A percentile compares a stretch with the other conserved stretches of the same genome.
These are phyloP conservation scores for Parnassius orleans DNA, from an alignment of 2,888 invertebrate genomes.

Conservation along the genomic window DNA sequence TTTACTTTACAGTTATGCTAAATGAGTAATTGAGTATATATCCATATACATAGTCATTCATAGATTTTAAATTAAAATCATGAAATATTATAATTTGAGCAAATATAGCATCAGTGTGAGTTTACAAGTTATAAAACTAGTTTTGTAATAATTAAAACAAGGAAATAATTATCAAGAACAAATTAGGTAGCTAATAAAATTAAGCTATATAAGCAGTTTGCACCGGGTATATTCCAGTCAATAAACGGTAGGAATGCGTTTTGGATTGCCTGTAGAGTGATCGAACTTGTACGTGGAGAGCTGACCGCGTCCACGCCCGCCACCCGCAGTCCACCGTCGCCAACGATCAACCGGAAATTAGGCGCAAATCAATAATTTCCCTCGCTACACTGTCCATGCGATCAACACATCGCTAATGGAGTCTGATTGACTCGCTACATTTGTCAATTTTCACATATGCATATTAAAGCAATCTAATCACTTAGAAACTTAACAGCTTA, in stretches of 20 bases:
- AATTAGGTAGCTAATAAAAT: no score
- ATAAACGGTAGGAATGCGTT: conserved; percentile 36
- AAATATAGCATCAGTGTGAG: no score
- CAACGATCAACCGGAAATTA: conserved; percentile 68
- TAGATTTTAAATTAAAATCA: no score
- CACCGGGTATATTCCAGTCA: conserved; percentile 15
- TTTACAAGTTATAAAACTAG: no score
- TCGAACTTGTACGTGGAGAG: conserved; percentile 33
- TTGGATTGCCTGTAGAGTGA: conserved; percentile 38
- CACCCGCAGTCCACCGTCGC: conserved; percentile 45
- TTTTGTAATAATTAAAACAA: no score
- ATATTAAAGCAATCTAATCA: no score
- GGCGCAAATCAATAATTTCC: conserved; percentile 77
- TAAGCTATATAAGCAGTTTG: no score
- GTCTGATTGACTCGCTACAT: conserved; percentile 61
- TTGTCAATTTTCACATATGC: conserved; percentile 15
- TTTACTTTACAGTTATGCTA: background rate
- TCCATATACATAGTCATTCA: no score
- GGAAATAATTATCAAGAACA: no score
- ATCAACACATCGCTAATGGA: conserved; percentile 48
- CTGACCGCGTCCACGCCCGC: conserved; percentile 63
- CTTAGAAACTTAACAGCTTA: no score
- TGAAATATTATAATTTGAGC: no score
- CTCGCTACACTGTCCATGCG: conserved; percentile 48
- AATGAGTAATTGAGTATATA: no score